Evolutionary conservation across 2,888 invertebrate genomes (phyloP), one percentile per base, ranked within the genome.

Genomic region (Drosophila neonasuta): DNA sequence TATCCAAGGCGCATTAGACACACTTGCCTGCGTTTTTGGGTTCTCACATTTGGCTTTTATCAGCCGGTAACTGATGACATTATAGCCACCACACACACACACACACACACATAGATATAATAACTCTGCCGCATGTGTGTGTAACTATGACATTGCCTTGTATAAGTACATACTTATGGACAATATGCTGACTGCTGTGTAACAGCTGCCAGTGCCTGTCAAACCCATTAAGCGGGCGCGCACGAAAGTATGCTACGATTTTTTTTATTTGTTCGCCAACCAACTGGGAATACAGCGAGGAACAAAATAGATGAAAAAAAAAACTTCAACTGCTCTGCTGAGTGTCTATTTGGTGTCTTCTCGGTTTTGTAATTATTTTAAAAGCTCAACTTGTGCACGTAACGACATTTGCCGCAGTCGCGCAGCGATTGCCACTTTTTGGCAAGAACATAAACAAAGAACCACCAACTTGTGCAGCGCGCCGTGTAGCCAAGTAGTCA

Each of bases 301-400:
- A 46, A 11, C 11, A 3, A 17, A 36, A 24, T 29, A 45, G 4
- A 39, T 6, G 5, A 29, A 42, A 13, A 45, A 29, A 15, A 48
- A 10, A 41, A 11, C 20, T 17, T 45, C 24, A 24, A 24, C 51
- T 42, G 32, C 44, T 42, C 55, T 41, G 9, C 34, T 30, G 39
- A 29, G 51, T 58, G 58, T 71, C 34, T 71, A 57, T 68, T 71
- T 71, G 45, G 41, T 49, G 45, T 45, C 51, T 68, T 64, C 9
- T 76, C 29, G 61, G 57, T 63, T 82, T 79, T 80, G 80, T 83
- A 83, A 85, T 83, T 85, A 83, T 83, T 85, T 83, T 85, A 83
- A 83, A 86, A 86, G 86, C 79, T 75, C 86, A 83, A 83, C 86
- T 86, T 83, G 80, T 86, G 81, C 86, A 86, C 83, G 83, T 85